Conservation (phyloP, 1,140 invertebrate species). For the Nixonia krombeini region DNA sequence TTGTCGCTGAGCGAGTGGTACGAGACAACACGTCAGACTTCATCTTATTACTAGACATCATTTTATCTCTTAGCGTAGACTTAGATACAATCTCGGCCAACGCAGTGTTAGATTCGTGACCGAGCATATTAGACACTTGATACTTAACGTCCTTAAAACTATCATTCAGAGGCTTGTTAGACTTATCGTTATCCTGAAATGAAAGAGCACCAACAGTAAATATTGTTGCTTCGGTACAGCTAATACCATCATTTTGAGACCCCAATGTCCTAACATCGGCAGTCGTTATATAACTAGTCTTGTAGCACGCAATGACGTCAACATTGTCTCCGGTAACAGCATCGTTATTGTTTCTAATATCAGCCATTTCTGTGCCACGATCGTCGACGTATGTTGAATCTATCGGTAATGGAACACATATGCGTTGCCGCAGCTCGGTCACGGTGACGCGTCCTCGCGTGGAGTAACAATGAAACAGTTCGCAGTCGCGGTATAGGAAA, state of each 20-base stretch:
- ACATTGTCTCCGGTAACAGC: constrained; percentile 56
- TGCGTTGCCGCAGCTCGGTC: constrained; percentile 70
- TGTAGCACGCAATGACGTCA: constrained; percentile 62
- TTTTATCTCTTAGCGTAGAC: constrained; percentile 64
- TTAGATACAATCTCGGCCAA: constrained; percentile 67
- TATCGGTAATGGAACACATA: constrained; percentile 72
- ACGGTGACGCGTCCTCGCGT: constrained; percentile 61
- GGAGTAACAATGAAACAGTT: too few species aligned
- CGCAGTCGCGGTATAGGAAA: constrained; percentile 56
- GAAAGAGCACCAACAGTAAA: constrained; percentile 73
- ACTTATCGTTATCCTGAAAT: constrained; percentile 72
- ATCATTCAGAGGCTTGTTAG: constrained; percentile 69
- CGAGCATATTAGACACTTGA: constrained; percentile 53
- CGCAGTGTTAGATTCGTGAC: constrained; percentile 63
- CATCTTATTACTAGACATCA: constrained; percentile 68
- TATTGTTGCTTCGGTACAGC: constrained; percentile 72
- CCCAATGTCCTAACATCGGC: constrained; percentile 66
- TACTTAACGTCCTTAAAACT: constrained; percentile 64
- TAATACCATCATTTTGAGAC: constrained; percentile 71
- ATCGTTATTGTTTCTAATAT: constrained; percentile 55
- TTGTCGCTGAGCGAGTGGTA: constrained; percentile 64
- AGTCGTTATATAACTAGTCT: constrained; percentile 67
- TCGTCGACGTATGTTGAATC: constrained; percentile 51
- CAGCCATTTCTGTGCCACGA: constrained; percentile 42
- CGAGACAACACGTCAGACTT: constrained; percentile 50